Percentiles rank a stretch among this genome's conserved stretches.
These are phyloP conservation scores for Plecturocebus donacophilus DNA, from an alignment of 2,113 vertebrate species.

Conservation along the genomic window DNA sequence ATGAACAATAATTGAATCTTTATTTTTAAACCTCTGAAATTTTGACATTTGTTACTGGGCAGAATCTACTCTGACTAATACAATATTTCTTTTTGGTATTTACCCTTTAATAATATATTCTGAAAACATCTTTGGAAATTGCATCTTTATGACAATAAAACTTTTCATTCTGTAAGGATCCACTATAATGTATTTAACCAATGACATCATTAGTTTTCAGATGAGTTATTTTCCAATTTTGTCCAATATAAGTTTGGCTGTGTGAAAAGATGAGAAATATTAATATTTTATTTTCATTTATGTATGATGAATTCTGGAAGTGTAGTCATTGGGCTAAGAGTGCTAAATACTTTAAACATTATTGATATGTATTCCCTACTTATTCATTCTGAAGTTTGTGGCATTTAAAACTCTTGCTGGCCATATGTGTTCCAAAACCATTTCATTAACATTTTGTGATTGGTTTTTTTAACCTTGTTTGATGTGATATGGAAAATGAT, in stretches of 20 bases:
- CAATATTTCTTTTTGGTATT: background rate
- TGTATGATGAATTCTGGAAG: background rate
- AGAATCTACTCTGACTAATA: background rate
- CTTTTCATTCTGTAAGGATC: background rate
- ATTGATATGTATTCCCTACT: background rate
- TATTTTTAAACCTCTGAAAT: background rate
- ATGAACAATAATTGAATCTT: background rate
- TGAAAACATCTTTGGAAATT: background rate
- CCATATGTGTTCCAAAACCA: background rate
- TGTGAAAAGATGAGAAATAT: background rate
- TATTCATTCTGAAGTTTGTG: background rate
- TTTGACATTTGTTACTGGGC: background rate
- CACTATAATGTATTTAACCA: background rate
- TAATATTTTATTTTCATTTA: background rate
- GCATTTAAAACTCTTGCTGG: background rate
- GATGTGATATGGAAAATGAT: background rate
- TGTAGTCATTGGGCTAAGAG: background rate
- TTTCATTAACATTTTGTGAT: background rate
- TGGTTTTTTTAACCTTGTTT: background rate
- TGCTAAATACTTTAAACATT: background rate
- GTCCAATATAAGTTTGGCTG: background rate
- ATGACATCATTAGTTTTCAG: background rate
- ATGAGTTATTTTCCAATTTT: background rate
- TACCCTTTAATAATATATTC: background rate
- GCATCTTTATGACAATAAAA: background rate